phyloP scores from a whole-genome alignment of 2,888 invertebrate species.

The Brachyptera putata region DNA sequence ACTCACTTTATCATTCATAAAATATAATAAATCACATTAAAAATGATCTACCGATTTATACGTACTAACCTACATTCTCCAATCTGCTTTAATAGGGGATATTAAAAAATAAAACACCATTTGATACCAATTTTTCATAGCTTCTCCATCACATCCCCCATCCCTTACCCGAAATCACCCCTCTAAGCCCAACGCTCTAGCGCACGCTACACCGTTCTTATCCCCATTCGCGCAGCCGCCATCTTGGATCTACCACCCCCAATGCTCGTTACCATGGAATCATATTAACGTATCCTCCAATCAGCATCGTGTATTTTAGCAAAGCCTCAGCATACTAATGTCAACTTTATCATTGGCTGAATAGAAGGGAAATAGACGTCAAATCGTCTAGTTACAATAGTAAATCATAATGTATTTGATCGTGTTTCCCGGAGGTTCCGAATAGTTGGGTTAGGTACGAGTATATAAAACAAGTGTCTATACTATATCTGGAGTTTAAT shows the following conservation, averaged over 20 bases:
- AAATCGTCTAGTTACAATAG: constrained; percentile 24
- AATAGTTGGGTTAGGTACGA: constrained; percentile 7
- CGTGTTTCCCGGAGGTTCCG: constrained; percentile 17
- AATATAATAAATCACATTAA: constrained; percentile 11
- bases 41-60: constrained; percentile 16
- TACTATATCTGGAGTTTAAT: constrained; percentile 46
- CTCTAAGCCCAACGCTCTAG: background rate
- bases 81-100: constrained; percentile 17
- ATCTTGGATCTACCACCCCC: constrained; percentile 22
- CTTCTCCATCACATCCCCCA: background rate
- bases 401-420: constrained; percentile 12
- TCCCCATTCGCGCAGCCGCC: constrained; percentile 11
- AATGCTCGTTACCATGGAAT: constrained; percentile 30
- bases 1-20: background rate
- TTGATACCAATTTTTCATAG: constrained; percentile 18
- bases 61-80: constrained; percentile 13
- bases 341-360: constrained; percentile 30
- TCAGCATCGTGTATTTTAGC: constrained; percentile 27
- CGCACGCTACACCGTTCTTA: background rate
- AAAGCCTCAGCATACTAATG: constrained; percentile 30
- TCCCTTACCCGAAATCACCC: background rate
- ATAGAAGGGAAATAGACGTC: constrained; percentile 28
- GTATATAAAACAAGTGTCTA: constrained; percentile 27
- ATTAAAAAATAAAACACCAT: constrained; percentile 22
- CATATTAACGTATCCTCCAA: constrained; percentile 30